Base-by-base conservation (phyloP, 1,140 invertebrate genomes). In the Stegodyphus mimosarum region DNA sequence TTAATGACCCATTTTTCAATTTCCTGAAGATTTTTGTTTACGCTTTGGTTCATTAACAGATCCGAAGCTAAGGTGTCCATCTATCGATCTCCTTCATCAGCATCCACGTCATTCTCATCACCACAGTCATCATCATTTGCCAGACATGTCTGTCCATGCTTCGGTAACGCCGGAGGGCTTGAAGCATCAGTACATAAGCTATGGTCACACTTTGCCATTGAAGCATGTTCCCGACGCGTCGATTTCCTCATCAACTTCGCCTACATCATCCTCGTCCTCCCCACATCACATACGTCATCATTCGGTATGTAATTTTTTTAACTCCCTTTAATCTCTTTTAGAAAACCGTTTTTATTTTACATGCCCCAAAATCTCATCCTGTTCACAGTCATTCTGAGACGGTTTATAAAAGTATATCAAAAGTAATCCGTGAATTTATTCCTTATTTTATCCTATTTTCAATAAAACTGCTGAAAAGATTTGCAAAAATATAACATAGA, bases 51-150 rank as follows among this genome's bases (percentile, higher is more conserved):
- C 33, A 33, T 33, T 78, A 63, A 1, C 75, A 86, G 83, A 78
- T 66, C 83, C 74, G 6, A 86, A 86, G 17, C 52, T 86, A 55
- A 86, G 67, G 69, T 86, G 83, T 48, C 67, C 83, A 9, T 72
- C 83, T 48, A 53, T 77, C n/a, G 74, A 86, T 10, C 6, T 86
- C 18, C 92, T 0, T 88, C 88, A 73, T 89, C 79, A 87, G 88
- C 75, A 88, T 87, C 83, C 87, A 91, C 76, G 89, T 89, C 81
- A 87, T 89, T 72, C 89, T 91, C 85, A 85, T n/a, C 74, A 86
- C 83, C 72, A 88, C 67, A 87, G 87, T 66, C 87, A 67, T 76
- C 71, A n/a, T 50, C 71, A 72, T 18, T 64, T 69, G 7, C 13
- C 73, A 5, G 83, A 78, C 7, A 63, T 86, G 83, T 70, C 83